Evolutionary conservation across 2,113 vertebrate species (phyloP).

Genomic region (Tupaia tana): DNA sequence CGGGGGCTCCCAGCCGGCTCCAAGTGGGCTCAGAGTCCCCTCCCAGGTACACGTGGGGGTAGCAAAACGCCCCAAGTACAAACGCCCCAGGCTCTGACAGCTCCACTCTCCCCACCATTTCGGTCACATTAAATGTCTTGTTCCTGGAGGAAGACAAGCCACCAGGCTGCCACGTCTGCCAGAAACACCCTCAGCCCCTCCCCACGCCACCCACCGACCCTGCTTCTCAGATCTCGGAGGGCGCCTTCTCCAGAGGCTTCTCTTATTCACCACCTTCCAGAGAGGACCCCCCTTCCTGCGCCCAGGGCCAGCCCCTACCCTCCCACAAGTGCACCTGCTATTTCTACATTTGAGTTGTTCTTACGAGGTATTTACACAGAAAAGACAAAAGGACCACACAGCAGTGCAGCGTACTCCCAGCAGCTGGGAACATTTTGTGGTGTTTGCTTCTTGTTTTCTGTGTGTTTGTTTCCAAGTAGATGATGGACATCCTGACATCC

Average conservation of each 20-base stretch:
- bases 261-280: background rate
- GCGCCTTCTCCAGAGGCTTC: background rate
- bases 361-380: background rate
- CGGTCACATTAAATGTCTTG: background rate
- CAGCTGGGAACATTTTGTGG: background rate
- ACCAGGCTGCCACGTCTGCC: too few relatives aligned
- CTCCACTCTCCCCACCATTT: background rate
- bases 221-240: background rate
- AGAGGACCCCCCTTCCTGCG: background rate
- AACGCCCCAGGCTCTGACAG: too few relatives aligned
- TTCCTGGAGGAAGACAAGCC: background rate
- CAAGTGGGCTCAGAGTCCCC: too few relatives aligned
- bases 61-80: too few relatives aligned
- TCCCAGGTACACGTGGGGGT: too few relatives aligned
- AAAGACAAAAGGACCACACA: background rate
- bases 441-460: background rate
- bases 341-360: background rate
- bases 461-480: background rate
- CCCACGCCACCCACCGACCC: background rate
- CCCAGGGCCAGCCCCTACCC: background rate
- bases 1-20: too few relatives aligned
- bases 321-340: background rate
- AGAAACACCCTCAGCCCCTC: background rate
- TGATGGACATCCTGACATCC: background rate
- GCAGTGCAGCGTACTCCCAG: background rate